phyloP scores from a whole-genome alignment of 2,888 invertebrate species.

The Saturnia pavonia region DNA sequence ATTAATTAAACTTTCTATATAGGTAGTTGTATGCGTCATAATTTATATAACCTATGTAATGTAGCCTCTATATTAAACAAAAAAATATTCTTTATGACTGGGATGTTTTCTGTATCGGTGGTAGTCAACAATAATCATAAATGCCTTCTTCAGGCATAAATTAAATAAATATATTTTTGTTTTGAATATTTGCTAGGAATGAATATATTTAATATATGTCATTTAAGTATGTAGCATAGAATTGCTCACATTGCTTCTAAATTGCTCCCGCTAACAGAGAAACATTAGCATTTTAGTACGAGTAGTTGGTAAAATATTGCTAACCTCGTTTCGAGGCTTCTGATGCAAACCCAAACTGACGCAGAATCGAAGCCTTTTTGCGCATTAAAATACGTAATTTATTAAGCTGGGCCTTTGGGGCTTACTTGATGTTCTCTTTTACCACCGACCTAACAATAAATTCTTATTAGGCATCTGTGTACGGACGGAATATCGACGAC shows the following conservation, averaged over 20 bases:
- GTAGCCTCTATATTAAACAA: too few species aligned
- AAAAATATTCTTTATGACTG: too few species aligned
- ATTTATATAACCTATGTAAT: too few species aligned
- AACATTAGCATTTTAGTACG: background rate
- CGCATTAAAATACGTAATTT: constrained; percentile 14
- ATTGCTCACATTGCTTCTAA: background rate
- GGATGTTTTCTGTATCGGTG: too few species aligned
- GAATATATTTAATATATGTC: too few species aligned
- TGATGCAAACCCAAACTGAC: constrained; percentile 3
- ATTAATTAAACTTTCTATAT: too few species aligned
- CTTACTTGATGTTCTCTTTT: constrained; percentile 7
- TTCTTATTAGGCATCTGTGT: constrained; percentile 14
- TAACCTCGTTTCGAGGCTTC: background rate
- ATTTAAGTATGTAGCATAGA: background rate
- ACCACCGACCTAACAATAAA: constrained; percentile 13
- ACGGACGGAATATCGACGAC: constrained; percentile 8
- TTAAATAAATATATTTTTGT: too few species aligned
- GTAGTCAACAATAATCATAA: too few species aligned
- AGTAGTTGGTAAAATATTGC: background rate
- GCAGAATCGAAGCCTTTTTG: constrained; percentile 11
- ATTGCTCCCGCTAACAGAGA: background rate
- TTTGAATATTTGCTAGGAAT: too few species aligned
- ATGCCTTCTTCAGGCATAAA: too few species aligned
- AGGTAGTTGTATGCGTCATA: too few species aligned
- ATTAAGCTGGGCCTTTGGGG: constrained; percentile 6